Evolutionary conservation across 2,888 invertebrate genomes (phyloP).

Genomic region (Amphipyra tragopoginis): DNA sequence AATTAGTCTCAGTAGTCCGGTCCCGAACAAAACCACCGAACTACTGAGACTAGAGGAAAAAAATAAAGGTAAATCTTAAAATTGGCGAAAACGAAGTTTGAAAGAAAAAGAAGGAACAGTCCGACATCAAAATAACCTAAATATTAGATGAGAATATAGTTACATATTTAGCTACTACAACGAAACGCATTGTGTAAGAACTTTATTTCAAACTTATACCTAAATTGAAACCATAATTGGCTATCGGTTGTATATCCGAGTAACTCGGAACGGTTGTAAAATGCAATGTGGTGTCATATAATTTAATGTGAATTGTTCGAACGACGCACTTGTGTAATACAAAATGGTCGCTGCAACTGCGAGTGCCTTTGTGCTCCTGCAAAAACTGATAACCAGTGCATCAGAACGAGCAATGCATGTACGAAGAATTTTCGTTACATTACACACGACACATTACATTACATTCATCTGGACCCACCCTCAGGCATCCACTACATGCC

Average conservation of each 20-base stretch:
- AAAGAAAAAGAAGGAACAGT: no score
- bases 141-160: no score
- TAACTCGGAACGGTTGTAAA: conserved; percentile 11
- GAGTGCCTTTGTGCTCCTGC: conserved; percentile 10
- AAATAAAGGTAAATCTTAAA: no score
- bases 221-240: conserved; percentile 20
- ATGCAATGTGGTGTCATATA: conserved; percentile 39
- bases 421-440: conserved; percentile 39
- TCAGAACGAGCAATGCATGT: conserved; percentile 15
- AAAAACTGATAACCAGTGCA: conserved; percentile 24
- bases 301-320: conserved; percentile 50
- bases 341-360: conserved; percentile 29
- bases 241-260: conserved; percentile 13
- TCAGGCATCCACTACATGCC: conserved; percentile 33
- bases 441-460: conserved; percentile 12
- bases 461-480: conserved; percentile 8
- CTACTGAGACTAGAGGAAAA: no score
- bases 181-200: neutral
- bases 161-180: neutral
- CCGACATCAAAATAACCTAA: no score
- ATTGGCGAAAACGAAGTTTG: no score
- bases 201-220: conserved; percentile 9
- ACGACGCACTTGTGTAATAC: conserved; percentile 34
- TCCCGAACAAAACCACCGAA: no score
- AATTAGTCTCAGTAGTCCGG: no score